Evolutionary conservation across 2,113 vertebrate species (phyloP).

Genomic region (Salvator merianae): DNA sequence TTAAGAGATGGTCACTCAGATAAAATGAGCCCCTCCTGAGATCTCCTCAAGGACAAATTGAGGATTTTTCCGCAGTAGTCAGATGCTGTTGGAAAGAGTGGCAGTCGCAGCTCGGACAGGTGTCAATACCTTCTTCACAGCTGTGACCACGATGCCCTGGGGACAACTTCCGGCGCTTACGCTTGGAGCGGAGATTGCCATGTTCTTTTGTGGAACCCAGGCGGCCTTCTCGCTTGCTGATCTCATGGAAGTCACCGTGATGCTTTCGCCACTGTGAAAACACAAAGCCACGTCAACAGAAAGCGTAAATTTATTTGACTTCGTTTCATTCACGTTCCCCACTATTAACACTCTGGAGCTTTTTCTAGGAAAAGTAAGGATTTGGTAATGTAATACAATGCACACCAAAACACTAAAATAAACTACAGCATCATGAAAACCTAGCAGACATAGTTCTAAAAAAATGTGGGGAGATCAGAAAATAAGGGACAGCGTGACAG

Average conservation of each 20-base stretch:
- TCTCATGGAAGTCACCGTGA: slow-evolving; percentile 57
- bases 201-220: slow-evolving; percentile 68
- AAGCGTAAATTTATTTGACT: too few relatives aligned
- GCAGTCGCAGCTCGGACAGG: accelerated
- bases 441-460: background rate
- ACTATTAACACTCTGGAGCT: background rate
- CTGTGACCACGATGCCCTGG: slow-evolving; percentile 54
- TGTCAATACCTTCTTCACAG: slow-evolving; percentile 73
- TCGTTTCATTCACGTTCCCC: too few relatives aligned
- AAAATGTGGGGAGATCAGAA: background rate
- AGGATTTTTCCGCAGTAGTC: too few relatives aligned
- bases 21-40: too few relatives aligned
- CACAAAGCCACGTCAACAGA: slow-evolving; percentile 8
- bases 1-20: background rate
- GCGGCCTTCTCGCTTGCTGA: slow-evolving; percentile 61
- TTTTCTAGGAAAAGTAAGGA: background rate
- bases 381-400: background rate
- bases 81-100: background rate
- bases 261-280: slow-evolving; percentile 72
- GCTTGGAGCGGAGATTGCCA: slow-evolving; percentile 74
- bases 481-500: too few relatives aligned
- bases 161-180: slow-evolving; percentile 72
- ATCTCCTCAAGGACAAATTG: background rate
- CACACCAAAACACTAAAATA: background rate
- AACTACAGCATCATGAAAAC: too few relatives aligned